Conservation (phyloP, 2,888 invertebrate genomes). For the Allacma fusca region DNA sequence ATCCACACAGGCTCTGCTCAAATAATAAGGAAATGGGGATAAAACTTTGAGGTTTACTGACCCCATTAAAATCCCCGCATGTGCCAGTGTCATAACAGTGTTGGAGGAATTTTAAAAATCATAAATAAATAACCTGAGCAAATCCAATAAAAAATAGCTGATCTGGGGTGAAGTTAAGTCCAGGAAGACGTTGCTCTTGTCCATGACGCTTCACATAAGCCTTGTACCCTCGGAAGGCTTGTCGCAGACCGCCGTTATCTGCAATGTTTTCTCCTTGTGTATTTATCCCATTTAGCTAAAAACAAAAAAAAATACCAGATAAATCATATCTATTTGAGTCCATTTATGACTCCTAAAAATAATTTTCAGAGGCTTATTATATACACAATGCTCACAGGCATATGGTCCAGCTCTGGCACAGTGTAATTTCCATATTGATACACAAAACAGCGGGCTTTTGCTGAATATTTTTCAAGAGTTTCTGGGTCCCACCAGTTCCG, state of each 20-base stretch:
- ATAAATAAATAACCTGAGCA: too few species aligned
- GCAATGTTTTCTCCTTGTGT: constrained; percentile 66
- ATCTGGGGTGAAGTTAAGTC: constrained; percentile 63
- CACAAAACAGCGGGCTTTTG: constrained; percentile 88
- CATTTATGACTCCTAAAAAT: too few species aligned
- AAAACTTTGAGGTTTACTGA: too few species aligned
- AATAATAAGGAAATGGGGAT: not conserved
- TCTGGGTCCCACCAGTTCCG: constrained; percentile 90
- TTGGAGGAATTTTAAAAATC: too few species aligned
- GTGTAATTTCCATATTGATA: constrained; percentile 91
- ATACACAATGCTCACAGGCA: not conserved
- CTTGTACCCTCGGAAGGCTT: constrained; percentile 60
- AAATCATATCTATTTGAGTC: too few species aligned
- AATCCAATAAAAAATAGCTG: constrained; percentile 66
- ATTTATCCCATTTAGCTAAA: constrained; percentile 80
- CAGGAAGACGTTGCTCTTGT: constrained; percentile 59
- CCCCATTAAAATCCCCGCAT: too few species aligned
- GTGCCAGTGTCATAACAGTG: too few species aligned
- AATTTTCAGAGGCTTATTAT: too few species aligned
- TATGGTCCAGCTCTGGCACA: constrained; percentile 29
- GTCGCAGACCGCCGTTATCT: constrained; percentile 60
- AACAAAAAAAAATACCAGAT: constrained; percentile 50
- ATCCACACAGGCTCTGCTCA: constrained; percentile 58
- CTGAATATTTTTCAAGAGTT: constrained; percentile 82
- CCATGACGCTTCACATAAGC: constrained; percentile 56